Base-by-base conservation (phyloP, 2,888 invertebrate genomes). In the Mimachlamys varia region DNA sequence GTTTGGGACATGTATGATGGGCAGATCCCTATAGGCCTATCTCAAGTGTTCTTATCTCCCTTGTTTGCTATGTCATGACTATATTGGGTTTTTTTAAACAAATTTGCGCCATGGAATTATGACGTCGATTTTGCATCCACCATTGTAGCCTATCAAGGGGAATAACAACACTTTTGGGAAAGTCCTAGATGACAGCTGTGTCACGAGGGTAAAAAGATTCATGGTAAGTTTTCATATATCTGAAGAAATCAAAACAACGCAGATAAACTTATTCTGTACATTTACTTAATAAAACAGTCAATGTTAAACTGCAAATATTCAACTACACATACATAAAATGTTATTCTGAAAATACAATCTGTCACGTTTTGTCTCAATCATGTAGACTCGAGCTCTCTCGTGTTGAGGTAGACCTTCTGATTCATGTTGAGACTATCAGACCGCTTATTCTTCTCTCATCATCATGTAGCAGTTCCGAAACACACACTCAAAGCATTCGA, bases 231-330 rank as follows among this genome's bases (percentile, higher is more conserved):
- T 58, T 22, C 2, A n/a, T n/a, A 58, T 3, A n/a, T 22, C n/a
- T 58, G 58, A 2, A 76, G 10, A 33, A 76, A 76, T 33, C 12
- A 76, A 27, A 76, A 76, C 27, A 76, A 76, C 76, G 33, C 33
- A 7, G 76, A 0, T 12, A 27, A 76, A 33, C 76, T 76, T 27
- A 76, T 3, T 76, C 76, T 76, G 76, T 76, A 76, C 76, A 76
- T 76, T 76, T 76, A 76, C 76, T 76, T 76, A 76, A 76, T 76
- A 76, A 76, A 76, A 76, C 76, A 76, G 76, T 76, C 76, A 76
- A 76, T 76, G 76, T 76, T 76, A 76, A 76, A 76, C 76, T 76
- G 76, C 76, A 76, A 22, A 76, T 76, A 76, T 76, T 76, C 76
- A 76, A 76, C 76, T 76, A 76, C 76, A 76, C 76, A 76, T 76